phyloP scores from a whole-genome alignment of 2,113 vertebrate species.

The Oreocharis arfaki region DNA sequence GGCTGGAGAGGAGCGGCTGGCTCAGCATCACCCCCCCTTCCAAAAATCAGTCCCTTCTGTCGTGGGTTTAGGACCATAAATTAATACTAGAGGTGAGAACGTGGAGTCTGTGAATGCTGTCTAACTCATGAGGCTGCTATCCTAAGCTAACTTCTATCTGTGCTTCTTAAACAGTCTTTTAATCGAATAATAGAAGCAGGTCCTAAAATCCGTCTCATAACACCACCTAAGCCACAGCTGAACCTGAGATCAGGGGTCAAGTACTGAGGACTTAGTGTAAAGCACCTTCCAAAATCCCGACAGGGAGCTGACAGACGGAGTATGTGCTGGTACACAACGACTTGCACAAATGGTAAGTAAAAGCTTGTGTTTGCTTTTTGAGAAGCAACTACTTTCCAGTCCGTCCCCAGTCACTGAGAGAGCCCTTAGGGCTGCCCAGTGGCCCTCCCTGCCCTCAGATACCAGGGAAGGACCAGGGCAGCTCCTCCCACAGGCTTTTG shows the following conservation, averaged over 20 bases:
- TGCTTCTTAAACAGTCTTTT: background rate
- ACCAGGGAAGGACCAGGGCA: background rate
- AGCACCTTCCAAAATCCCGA: background rate
- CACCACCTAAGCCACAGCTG: background rate
- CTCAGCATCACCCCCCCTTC: background rate
- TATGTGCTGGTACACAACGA: fast-evolving
- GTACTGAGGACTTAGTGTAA: background rate
- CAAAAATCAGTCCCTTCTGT: background rate
- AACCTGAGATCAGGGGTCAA: background rate
- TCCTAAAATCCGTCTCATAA: background rate
- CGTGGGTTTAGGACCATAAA: background rate
- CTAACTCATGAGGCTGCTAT: background rate
- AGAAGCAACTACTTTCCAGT: background rate
- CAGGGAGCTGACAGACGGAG: background rate
- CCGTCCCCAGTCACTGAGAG: background rate
- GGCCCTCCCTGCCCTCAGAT: background rate
- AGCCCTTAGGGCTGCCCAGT: background rate
- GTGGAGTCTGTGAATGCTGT: background rate
- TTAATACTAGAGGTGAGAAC: background rate
- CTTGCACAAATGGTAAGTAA: background rate
- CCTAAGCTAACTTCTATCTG: background rate
- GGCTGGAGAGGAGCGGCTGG: background rate
- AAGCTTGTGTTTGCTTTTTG: background rate
- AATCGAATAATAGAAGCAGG: background rate
- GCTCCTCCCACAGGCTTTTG: background rate